A percentile compares a stretch with the other conserved stretches of the same genome.
Conservation (phyloP, 2,888 invertebrate genomes). For the Reticulitermes lucifugus region DNA sequence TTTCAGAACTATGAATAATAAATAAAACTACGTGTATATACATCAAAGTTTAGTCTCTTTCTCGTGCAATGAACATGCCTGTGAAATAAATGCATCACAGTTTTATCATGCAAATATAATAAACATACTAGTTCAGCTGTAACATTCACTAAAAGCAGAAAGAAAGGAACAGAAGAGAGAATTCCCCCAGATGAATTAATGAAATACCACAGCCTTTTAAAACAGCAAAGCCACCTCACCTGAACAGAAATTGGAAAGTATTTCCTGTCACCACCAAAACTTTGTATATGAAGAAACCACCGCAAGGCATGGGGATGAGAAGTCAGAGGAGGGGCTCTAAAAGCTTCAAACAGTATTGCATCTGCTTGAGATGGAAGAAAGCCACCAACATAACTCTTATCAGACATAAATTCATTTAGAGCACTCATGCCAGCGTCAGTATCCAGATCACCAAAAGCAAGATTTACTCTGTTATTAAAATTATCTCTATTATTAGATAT, state of each 20-base stretch:
- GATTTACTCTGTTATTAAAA: neutral
- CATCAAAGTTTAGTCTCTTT: too few species aligned
- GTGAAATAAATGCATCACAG: too few species aligned
- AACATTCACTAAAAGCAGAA: too few species aligned
- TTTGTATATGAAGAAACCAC: conserved; percentile 55
- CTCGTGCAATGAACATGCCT: too few species aligned
- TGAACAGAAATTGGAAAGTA: conserved; percentile 48
- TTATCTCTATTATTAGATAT: neutral
- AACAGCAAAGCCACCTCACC: conserved; percentile 51
- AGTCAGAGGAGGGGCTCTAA: conserved; percentile 49
- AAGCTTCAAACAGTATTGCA: conserved; percentile 50
- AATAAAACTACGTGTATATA: too few species aligned
- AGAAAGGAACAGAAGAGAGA: too few species aligned
- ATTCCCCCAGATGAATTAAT: neutral
- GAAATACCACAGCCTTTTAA: neutral
- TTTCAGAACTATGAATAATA: too few species aligned
- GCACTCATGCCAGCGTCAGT: conserved; percentile 22
- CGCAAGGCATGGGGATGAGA: conserved; percentile 53
- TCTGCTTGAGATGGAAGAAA: conserved; percentile 55
- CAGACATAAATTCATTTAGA: conserved; percentile 52
- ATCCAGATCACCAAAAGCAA: conserved; percentile 34
- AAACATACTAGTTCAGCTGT: too few species aligned
- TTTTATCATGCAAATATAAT: too few species aligned
- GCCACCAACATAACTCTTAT: conserved; percentile 56
- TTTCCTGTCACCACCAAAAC: conserved; percentile 51